Evolutionary conservation across 2,888 invertebrate species (phyloP).

Genomic region (Meloe dianella): DNA sequence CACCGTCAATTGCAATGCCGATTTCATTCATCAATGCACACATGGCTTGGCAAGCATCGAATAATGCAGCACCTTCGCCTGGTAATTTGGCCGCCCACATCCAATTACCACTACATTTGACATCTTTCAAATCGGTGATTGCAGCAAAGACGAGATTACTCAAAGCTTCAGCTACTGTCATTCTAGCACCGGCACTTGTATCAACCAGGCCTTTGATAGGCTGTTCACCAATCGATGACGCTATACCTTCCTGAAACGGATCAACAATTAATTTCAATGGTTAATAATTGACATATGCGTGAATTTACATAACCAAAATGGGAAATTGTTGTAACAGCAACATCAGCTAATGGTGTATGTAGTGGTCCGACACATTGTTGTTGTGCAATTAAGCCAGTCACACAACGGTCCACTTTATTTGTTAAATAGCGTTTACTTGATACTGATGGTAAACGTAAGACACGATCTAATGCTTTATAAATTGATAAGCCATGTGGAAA

Average conservation of each 20-base stretch:
- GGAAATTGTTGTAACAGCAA: slow-evolving; percentile 87
- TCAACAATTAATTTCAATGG: too few species aligned
- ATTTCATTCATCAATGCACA: slow-evolving; percentile 81
- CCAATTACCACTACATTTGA: slow-evolving; percentile 99
- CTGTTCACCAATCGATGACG: slow-evolving; percentile 96
- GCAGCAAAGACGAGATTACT: slow-evolving; percentile 86
- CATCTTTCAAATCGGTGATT: slow-evolving; percentile 75
- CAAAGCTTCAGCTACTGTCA: slow-evolving; percentile 93
- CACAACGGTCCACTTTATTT: slow-evolving; percentile 94
- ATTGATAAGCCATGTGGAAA: slow-evolving; percentile 63
- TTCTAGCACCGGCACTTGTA: slow-evolving; percentile 86
- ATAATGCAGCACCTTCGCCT: slow-evolving; percentile 88
- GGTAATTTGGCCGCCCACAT: slow-evolving; percentile 99
- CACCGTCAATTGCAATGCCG: slow-evolving; percentile 92
- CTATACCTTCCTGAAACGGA: slow-evolving; percentile 72
- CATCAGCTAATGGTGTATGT: slow-evolving; percentile 95
- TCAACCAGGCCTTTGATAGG: slow-evolving; percentile 90
- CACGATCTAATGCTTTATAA: slow-evolving; percentile 73
- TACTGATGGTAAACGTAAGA: slow-evolving; percentile 87
- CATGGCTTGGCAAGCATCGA: slow-evolving; percentile 87
- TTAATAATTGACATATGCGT: too few species aligned
- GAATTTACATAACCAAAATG: slow-evolving; percentile 72
- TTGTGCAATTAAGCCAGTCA: slow-evolving; percentile 93
- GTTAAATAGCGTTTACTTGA: slow-evolving; percentile 94
- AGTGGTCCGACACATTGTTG: slow-evolving; percentile 98